Evolutionary conservation across 2,888 invertebrate species (phyloP).

Genomic region (Sturmia bella): DNA sequence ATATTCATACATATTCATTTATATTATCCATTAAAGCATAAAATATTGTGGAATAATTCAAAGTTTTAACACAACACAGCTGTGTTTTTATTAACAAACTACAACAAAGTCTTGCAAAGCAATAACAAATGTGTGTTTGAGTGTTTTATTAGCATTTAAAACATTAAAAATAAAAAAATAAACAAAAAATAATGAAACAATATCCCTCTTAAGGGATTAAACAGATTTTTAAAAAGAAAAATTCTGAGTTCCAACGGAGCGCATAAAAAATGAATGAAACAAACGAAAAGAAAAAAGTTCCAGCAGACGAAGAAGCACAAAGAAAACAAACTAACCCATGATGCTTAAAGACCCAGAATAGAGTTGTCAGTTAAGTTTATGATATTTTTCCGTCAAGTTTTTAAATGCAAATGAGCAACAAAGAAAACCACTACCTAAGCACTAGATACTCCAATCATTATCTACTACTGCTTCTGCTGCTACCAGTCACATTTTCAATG

Average conservation of each 20-base stretch:
- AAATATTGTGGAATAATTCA: conserved; percentile 50
- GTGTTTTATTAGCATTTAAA: conserved; percentile 60
- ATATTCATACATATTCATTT: conserved; percentile 25
- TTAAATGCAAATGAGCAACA: conserved; percentile 73
- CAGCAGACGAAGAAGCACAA: conserved; percentile 6
- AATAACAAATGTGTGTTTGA: conserved; percentile 26
- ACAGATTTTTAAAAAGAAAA: conserved; percentile 55
- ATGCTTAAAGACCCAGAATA: conserved; percentile 64
- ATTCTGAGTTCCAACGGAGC: conserved; percentile 49
- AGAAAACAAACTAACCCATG: conserved; percentile 24
- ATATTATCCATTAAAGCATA: conserved; percentile 46
- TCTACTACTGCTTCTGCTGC: conserved; percentile 26
- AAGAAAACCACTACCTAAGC: conserved; percentile 40
- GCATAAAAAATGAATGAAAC: conserved; percentile 35
- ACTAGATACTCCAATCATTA: conserved; percentile 35
- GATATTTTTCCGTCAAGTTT: conserved; percentile 74
- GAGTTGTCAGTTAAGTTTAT: conserved; percentile 74
- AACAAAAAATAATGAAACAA: conserved; percentile 45
- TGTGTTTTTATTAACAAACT: conserved; percentile 59
- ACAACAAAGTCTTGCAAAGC: conserved; percentile 12
- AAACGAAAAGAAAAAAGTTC: no score
- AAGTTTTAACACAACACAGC: conserved; percentile 60
- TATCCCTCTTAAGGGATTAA: conserved; percentile 66
- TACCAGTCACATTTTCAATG: background rate
- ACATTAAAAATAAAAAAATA: conserved; percentile 26